Base-by-base conservation (phyloP, 2,797 vertebrate genomes). In the Luscinia luscinia region DNA sequence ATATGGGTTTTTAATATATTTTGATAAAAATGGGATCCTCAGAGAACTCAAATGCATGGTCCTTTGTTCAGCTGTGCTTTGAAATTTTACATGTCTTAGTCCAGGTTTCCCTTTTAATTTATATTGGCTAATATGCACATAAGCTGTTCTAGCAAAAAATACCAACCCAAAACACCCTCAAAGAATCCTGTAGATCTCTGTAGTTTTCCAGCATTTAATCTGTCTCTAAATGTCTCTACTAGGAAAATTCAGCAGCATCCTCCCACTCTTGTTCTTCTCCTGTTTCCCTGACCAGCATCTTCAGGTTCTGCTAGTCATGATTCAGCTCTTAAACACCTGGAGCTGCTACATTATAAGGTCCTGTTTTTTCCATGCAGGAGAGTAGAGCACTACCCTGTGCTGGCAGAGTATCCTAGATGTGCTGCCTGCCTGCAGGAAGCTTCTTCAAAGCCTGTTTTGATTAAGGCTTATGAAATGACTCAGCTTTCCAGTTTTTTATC, bases 401-500 rank as follows among this genome's bases (percentile, higher is more conserved):
- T 95, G 81, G 80, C 87, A 85, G 78, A 40, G 66, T 26, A 45
- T 91, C 87, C 84, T 78, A 55, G 32, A 23, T 9, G 5, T 58
- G 62, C 68, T 87, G 88, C 46, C 64, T 82, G 92, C 89, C 82
- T 92, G 48, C 91, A 81, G 79, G 95, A 96, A 91, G 62, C 73
- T 84, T 87, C 89, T 91, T 95, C 82, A 91, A 62, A 91, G 81
- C 54, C 46, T 93, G 46, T 90, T 96, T 91, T 93, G 75, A 72
- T 95, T 85, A 89, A 75, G 72, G 87, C 76, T 70, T 83, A 34
- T 55, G 75, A 74, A 75, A 78, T 95, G 87, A 96, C 89, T 94
- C 94, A 95, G 76, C 89, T 87, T 92, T 86, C 58, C 76, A 78
- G 82, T 81, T 93, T 48, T 91, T 89, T 92, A 73, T 95, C 84